phyloP scores from a whole-genome alignment of 2,888 invertebrate genomes.

The Diploptera punctata region DNA sequence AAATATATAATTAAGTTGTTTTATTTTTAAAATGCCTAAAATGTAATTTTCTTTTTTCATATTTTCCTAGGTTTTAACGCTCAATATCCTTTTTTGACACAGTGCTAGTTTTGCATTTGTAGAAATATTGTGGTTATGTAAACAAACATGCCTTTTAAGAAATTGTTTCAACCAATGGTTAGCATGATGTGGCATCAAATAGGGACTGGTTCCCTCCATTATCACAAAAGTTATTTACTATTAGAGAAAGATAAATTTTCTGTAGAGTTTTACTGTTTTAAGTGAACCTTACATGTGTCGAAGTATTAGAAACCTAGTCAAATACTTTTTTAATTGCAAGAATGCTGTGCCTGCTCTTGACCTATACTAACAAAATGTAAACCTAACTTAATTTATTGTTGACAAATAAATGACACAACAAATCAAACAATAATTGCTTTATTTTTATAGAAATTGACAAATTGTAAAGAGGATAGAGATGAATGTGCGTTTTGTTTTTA shows the following conservation, averaged over 20 bases:
- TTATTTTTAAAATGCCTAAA: too few relatives aligned
- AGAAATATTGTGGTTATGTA: too few relatives aligned
- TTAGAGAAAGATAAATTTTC: background rate
- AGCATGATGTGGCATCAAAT: background rate
- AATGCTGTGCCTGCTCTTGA: background rate
- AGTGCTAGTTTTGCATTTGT: too few relatives aligned
- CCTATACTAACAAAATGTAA: background rate
- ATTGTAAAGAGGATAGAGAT: too few relatives aligned
- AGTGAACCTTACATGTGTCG: background rate
- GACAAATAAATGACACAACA: too few relatives aligned
- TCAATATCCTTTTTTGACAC: too few relatives aligned
- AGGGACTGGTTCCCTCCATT: background rate
- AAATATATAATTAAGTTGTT: too few relatives aligned
- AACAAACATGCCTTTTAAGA: background rate
- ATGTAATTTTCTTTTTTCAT: too few relatives aligned
- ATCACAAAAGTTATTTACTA: background rate
- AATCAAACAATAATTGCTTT: too few relatives aligned
- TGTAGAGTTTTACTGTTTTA: background rate
- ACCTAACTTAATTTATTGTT: constrained; percentile 5
- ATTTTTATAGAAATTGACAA: too few relatives aligned
- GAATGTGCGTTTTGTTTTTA: too few relatives aligned
- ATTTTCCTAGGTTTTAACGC: too few relatives aligned
- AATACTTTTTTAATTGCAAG: background rate
- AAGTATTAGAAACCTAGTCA: background rate
- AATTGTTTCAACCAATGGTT: background rate